Base-by-base conservation (phyloP, 1,140 invertebrate genomes). In the Pseudomyrmex gracilis region DNA sequence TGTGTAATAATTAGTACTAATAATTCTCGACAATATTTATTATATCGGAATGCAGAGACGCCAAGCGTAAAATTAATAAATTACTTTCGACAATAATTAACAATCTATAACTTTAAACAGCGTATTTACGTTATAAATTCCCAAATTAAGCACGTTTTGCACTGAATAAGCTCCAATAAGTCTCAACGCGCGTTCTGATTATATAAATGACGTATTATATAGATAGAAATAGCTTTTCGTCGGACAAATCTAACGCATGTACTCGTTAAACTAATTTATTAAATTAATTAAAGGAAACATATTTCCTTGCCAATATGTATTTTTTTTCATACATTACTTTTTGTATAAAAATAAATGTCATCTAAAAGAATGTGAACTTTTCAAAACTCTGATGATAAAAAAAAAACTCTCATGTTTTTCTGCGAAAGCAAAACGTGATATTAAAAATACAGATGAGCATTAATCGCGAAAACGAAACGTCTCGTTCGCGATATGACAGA, bases 391-490 rank as follows among this genome's bases (percentile, higher is more conserved):
- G 24, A 5, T 34, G 24, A 34, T 34, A 34, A 34, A 34, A 34
- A 34, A 34, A 34, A 34, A 34, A 34, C 24, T 34, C 34, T 34
- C 4, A 34, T 34, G 5, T 34, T 34, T 34, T 34, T 45, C 8
- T 58, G 8, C 45, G 34, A 7, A 15, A 57, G 7, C 4, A 34
- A 8, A 71, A 57, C 17, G 57, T 24, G 20, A 70, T 3, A 43
- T 68, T 34, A 34, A 34, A 24, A 53, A 12, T 15, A 10, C n/a
- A n/a, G 51, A 68, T 15, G 8, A 24, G 24, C n/a, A n/a, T 34
- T 22, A 61, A 61, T 74, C 10, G 15, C 58, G 15, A 22, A 73
- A 73, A 73, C 17, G 53, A 13, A 49, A 47, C n/a, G 7, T 71
- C 9, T 45, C 7, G 15, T 22, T 58, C n/a, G 2, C 8, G 43